Conservation (phyloP, 2,797 vertebrate genomes). For the Leptoclinus maculatus region DNA sequence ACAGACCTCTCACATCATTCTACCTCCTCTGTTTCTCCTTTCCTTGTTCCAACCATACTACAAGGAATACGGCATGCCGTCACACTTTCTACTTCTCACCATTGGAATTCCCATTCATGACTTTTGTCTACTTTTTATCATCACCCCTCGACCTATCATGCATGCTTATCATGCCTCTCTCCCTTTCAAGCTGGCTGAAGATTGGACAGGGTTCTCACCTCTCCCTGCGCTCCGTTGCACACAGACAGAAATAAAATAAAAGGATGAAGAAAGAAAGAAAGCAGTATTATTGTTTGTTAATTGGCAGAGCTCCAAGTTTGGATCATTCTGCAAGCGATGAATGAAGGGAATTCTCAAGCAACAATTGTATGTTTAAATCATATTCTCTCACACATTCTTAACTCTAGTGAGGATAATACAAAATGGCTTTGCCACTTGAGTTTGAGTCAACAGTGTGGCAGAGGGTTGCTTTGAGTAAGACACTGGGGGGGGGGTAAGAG, state of each 20-base stretch:
- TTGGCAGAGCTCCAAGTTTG: conserved; percentile 41
- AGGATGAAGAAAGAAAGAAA: conserved; percentile 23
- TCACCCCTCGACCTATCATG: conserved; percentile 21
- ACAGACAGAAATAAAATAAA: conserved; percentile 13
- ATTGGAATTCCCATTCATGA: conserved; percentile 38
- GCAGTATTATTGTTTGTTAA: conserved; percentile 32
- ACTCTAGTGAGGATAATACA: background rate
- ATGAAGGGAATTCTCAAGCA: conserved; percentile 27
- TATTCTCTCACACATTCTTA: background rate
- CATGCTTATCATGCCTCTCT: background rate
- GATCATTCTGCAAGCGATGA: conserved; percentile 27
- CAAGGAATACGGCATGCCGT: conserved; percentile 8
- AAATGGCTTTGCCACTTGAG: conserved; percentile 24
- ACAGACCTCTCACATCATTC: conserved; percentile 44
- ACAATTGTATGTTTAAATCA: conserved; percentile 32
- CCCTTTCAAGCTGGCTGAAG: background rate
- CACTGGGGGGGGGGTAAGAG: conserved; percentile 20
- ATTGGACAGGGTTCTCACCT: background rate
- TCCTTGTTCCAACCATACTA: conserved; percentile 30
- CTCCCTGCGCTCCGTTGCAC: background rate
- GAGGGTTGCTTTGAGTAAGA: conserved; percentile 17
- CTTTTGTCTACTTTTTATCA: conserved; percentile 32
- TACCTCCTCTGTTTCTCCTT: conserved; percentile 20
- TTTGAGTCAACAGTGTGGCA: background rate
- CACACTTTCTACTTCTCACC: conserved; percentile 28